Evolutionary conservation across 2,888 invertebrate species (phyloP), one percentile per base, ranked within the genome.

Genomic region (Metacarcinus magister): DNA sequence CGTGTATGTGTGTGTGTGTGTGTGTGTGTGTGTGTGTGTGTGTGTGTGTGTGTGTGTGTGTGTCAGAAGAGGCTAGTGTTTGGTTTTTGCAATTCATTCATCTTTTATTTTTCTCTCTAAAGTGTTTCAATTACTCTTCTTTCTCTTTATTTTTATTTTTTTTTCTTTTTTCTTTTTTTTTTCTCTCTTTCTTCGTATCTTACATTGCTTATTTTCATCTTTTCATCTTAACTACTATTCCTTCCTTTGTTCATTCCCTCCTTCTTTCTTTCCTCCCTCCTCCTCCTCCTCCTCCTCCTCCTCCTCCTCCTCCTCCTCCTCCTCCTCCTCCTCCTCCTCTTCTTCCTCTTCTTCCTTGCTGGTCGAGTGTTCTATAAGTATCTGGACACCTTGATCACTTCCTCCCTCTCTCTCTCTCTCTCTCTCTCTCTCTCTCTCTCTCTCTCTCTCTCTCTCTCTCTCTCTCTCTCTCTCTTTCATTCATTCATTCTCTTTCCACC

Each of bases 371-470:
- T n/a, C n/a, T n/a, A n/a, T n/a, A n/a, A n/a, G n/a, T n/a, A n/a
- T n/a, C n/a, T n/a, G n/a, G n/a, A n/a, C n/a, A n/a, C n/a, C n/a
- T n/a, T n/a, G n/a, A n/a, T n/a, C n/a, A n/a, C 54, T 54, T 16
- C 16, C 54, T 54, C 54, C 23, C 67, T 67, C 67, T 67, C 67
- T 67, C 67, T 67, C 67, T 93, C 54, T 93, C 89, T 89, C 89
- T 89, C 89, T 89, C 89, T 89, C 89, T 89, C 89, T 89, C 43
- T 89, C 89, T 89, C 89, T 89, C 89, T 89, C 89, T 89, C 89
- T 89, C 67, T 67, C 67, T 67, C 67, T 67, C 67, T 67, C 67
- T 67, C 92, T 54, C 60, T 54, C 60, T 60, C 60, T 39, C 39
- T 54, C 39, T 16, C 93, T 54, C 32, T 16, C 32, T 91, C 43